Conservation (phyloP, 2,113 vertebrate species). For the Psittacula cyanocephala region DNA sequence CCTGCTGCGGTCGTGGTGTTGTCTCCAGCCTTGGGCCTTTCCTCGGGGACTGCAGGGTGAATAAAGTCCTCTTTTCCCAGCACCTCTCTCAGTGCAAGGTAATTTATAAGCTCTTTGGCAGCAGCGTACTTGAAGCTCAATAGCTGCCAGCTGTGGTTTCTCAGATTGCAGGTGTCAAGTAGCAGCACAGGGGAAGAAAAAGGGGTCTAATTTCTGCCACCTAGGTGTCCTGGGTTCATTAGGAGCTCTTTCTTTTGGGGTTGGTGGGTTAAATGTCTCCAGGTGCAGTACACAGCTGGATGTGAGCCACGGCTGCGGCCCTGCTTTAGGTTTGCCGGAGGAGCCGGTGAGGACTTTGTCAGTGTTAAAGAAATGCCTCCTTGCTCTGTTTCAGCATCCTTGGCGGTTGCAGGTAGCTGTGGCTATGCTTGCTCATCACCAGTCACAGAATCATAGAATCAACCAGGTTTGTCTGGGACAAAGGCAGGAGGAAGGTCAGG, state of each 20-base stretch:
- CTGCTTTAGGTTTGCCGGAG: background rate
- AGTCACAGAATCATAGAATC: background rate
- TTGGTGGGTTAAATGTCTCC: background rate
- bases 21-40: background rate
- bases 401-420: background rate
- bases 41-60: background rate
- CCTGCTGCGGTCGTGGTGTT: rapidly evolving
- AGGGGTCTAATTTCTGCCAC: background rate
- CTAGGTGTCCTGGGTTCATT: background rate
- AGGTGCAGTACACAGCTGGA: slow-evolving; percentile 6
- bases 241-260: background rate
- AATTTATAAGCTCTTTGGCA: background rate
- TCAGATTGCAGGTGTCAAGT: slow-evolving; percentile 19
- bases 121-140: background rate
- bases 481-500: background rate
- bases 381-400: background rate
- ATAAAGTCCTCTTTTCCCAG: background rate
- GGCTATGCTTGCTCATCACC: background rate
- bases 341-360: background rate
- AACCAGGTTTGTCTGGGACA: background rate
- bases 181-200: background rate
- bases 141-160: slow-evolving; percentile 29
- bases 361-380: background rate
- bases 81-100: background rate
- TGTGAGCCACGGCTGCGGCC: background rate